phyloP scores from a whole-genome alignment of 1,140 invertebrate genomes.

The Meloidogyne exigua region DNA sequence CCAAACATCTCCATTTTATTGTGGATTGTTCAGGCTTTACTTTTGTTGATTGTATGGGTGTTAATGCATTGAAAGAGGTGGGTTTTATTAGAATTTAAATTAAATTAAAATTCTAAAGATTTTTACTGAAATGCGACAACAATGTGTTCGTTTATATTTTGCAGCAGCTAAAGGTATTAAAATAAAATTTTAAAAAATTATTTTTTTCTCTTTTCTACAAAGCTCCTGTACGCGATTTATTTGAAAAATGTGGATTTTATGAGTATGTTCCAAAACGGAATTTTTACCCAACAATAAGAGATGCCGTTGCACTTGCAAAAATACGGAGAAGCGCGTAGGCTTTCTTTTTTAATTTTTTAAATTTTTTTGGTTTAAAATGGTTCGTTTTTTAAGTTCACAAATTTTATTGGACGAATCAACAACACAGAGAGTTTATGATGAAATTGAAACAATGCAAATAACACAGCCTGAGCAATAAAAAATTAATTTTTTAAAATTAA shows the following conservation, averaged over 20 bases:
- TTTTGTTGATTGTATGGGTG: conserved; percentile 63
- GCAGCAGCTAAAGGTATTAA: conserved; percentile 54
- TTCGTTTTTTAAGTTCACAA: neutral
- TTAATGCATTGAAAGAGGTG: conserved; percentile 59
- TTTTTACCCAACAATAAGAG: conserved; percentile 62
- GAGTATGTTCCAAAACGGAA: conserved; percentile 53
- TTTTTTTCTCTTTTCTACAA: conserved; percentile 10
- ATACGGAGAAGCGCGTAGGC: conserved; percentile 46
- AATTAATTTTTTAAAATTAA: neutral
- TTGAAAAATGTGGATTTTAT: conserved; percentile 55
- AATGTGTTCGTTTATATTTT: conserved; percentile 55
- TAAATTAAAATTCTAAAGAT: conserved; percentile 35
- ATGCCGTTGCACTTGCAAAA: conserved; percentile 56
- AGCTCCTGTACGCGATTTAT: conserved; percentile 58
- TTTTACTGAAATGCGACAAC: conserved; percentile 46
- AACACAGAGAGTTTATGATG: neutral
- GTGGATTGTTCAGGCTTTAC: conserved; percentile 64
- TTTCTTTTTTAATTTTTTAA: conserved; percentile 4
- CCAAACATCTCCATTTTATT: conserved; percentile 53
- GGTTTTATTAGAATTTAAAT: neutral
- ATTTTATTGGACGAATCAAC: neutral
- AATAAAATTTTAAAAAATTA: neutral
- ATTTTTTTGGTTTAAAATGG: neutral
- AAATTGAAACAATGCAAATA: neutral
- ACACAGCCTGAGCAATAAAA: neutral